Percentiles rank a stretch among this genome's conserved stretches.
Conservation (phyloP, 2,113 vertebrate genomes). For the Hypomesus transpacificus region DNA sequence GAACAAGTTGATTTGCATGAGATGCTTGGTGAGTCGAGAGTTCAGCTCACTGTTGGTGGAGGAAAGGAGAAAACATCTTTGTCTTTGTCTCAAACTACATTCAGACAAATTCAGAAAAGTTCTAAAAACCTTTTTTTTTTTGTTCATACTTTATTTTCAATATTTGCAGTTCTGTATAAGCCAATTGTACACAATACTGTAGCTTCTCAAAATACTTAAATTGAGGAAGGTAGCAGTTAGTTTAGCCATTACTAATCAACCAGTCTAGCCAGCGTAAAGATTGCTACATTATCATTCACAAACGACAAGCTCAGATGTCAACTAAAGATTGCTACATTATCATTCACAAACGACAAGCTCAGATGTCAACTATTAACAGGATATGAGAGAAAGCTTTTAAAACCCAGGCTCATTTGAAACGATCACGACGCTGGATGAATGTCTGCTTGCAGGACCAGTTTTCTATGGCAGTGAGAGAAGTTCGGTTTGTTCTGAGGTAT, state of each 20-base stretch:
- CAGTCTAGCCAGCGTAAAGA: constrained; percentile 37
- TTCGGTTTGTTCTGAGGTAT: constrained; percentile 67
- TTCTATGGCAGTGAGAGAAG: constrained; percentile 59
- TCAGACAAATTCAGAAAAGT: constrained; percentile 51
- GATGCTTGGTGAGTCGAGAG: constrained; percentile 28
- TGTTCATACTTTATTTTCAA: constrained; percentile 47
- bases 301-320: constrained; percentile 41
- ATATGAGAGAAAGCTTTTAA: constrained; percentile 38
- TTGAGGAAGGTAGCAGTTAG: constrained; percentile 43
- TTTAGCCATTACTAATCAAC: constrained; percentile 37
- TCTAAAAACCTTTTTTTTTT: constrained; percentile 56
- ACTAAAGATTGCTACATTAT: constrained; percentile 38
- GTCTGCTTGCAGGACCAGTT: constrained; percentile 48
- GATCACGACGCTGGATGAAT: constrained; percentile 56
- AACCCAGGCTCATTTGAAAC: constrained; percentile 41
- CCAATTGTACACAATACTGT: constrained; percentile 43
- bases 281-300: constrained; percentile 58
- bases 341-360: constrained; percentile 59
- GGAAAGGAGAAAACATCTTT: neutral
- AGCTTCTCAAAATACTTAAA: constrained; percentile 37
- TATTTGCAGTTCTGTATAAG: constrained; percentile 53
- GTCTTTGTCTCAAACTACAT: constrained; percentile 31
- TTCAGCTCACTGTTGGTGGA: too few species aligned
- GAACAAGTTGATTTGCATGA: constrained; percentile 45
- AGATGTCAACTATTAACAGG: constrained; percentile 37